phyloP scores from a whole-genome alignment of 2,113 vertebrate species.

The Ursus arctos region DNA sequence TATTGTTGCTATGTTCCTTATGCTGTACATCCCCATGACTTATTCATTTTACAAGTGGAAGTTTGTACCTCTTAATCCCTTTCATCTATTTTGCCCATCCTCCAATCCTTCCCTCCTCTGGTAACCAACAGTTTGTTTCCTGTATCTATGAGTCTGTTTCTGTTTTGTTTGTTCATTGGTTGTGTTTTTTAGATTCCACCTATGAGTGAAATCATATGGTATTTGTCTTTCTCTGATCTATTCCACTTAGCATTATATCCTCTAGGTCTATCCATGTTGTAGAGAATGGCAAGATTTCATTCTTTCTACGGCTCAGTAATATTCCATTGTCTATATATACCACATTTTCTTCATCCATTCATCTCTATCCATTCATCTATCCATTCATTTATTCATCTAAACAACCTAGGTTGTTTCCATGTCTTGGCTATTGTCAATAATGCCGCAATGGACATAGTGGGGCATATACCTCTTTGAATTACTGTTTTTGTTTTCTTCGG shows the following conservation, averaged over 20 bases:
- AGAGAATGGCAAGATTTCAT: background rate
- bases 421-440: background rate
- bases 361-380: no score
- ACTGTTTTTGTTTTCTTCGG: background rate
- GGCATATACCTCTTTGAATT: background rate
- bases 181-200: background rate
- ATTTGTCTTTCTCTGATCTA: background rate
- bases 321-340: background rate
- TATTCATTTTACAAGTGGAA: background rate
- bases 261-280: background rate
- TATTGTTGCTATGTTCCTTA: background rate
- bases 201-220: background rate
- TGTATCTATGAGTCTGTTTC: background rate
- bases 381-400: no score
- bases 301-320: background rate
- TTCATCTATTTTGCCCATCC: background rate
- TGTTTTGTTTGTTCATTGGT: background rate
- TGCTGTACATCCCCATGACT: background rate
- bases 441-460: background rate
- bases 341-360: background rate
- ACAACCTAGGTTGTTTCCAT: background rate
- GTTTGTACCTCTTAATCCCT: background rate
- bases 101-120: background rate
- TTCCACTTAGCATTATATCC: background rate
- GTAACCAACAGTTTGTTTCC: background rate